A percentile compares a stretch with the other conserved stretches of the same genome.
Evolutionary conservation across 2,797 vertebrate genomes (phyloP).

Genomic region (Acanthiza pusilla): DNA sequence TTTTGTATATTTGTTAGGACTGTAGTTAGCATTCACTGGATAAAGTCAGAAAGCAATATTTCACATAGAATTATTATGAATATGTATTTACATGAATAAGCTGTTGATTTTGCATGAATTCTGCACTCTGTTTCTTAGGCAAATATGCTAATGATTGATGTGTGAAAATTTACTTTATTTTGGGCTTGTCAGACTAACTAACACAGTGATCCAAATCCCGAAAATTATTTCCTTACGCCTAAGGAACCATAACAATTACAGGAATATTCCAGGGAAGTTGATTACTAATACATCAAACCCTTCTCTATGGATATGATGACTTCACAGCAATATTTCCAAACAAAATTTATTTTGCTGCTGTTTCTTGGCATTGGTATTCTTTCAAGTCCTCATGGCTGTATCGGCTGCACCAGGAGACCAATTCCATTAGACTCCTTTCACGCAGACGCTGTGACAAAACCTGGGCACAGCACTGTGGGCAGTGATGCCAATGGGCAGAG

Average conservation of each 20-base stretch:
- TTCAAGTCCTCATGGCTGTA: background rate
- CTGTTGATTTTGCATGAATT: conserved; percentile 58
- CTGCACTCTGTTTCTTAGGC: conserved; percentile 27
- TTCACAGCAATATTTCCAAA: conserved; percentile 2
- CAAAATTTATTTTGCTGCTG: background rate
- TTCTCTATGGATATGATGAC: background rate
- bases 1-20: conserved; percentile 31
- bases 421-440: background rate
- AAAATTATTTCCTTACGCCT: conserved; percentile 17
- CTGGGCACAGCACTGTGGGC: background rate
- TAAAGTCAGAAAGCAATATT: conserved; percentile 46
- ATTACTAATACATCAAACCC: background rate
- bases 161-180: conserved; percentile 53
- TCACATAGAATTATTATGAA: conserved; percentile 49
- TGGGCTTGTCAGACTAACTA: conserved; percentile 56
- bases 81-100: conserved; percentile 59
- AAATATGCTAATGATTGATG: conserved; percentile 57
- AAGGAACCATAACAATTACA: conserved; percentile 13
- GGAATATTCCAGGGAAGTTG: conserved; percentile 7
- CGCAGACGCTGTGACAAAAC: background rate
- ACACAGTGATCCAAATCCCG: conserved; percentile 53
- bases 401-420: background rate
- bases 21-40: conserved; percentile 46
- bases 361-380: background rate
- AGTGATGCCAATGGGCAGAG: background rate